Percentiles rank a stretch among this genome's conserved stretches.
These are phyloP conservation scores for Tenthredo scrophulariae DNA, from an alignment of 2,888 invertebrate species.

Conservation along the genomic window DNA sequence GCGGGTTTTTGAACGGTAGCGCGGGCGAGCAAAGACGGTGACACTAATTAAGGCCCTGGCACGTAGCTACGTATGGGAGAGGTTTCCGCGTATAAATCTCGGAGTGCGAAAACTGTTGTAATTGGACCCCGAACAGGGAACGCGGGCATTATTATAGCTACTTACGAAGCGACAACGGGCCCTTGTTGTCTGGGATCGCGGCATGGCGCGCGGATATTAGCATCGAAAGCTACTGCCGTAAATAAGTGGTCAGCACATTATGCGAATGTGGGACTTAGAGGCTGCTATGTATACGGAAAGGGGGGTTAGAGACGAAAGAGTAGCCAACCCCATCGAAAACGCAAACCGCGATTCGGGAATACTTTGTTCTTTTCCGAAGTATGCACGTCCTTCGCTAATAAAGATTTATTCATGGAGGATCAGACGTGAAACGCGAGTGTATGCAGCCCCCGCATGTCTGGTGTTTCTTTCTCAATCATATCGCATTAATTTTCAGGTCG, in stretches of 20 bases:
- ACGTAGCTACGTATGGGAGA: constrained; percentile 40
- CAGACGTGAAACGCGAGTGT: neutral
- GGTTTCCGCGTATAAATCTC: constrained; percentile 59
- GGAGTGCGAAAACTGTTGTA: constrained; percentile 65
- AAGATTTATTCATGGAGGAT: constrained; percentile 35
- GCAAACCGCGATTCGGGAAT: constrained; percentile 1
- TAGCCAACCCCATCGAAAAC: constrained; percentile 17
- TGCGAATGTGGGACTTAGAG: constrained; percentile 54
- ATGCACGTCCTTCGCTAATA: constrained; percentile 44
- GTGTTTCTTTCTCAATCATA: neutral
- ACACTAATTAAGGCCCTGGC: constrained; percentile 60
- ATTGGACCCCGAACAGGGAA: constrained; percentile 59
- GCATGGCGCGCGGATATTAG: constrained; percentile 62
- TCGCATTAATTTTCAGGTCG: neutral
- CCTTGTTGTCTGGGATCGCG: constrained; percentile 54
- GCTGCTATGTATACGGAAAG: neutral
- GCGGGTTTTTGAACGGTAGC: constrained; percentile 17
- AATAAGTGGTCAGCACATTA: constrained; percentile 64
- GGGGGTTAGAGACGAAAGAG: neutral
- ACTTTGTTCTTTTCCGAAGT: constrained; percentile 50
- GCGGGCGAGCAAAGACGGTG: constrained; percentile 51
- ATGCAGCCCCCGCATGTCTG: neutral
- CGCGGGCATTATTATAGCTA: constrained; percentile 58
- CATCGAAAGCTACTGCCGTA: constrained; percentile 62
- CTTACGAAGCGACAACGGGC: constrained; percentile 55